A percentile compares a stretch with the other conserved stretches of the same genome.
Conservation (phyloP, 2,888 invertebrate genomes). For the Macrophya annulata region DNA sequence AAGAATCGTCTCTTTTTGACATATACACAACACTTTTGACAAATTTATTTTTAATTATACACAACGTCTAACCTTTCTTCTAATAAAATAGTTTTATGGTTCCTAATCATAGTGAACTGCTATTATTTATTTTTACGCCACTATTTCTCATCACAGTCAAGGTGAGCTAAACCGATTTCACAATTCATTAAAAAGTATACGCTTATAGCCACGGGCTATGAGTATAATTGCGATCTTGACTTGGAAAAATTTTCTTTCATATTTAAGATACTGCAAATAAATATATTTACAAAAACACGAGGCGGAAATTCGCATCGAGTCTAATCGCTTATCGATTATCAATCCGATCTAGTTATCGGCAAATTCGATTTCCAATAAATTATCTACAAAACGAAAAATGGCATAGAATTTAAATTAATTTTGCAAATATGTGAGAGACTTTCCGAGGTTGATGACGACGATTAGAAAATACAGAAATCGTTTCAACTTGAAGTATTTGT, state of each 20-base stretch:
- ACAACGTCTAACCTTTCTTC: neutral
- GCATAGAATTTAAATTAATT: neutral
- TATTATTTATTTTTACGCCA: neutral
- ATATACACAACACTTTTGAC: neutral
- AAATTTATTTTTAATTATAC: neutral
- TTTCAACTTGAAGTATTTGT: neutral
- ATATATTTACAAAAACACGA: neutral
- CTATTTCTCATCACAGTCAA: conserved; percentile 17
- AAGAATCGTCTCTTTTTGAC: neutral
- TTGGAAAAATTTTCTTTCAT: neutral
- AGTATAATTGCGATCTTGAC: neutral
- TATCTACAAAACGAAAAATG: neutral
- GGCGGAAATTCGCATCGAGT: neutral
- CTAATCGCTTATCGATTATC: neutral
- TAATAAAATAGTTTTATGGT: neutral
- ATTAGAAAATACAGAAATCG: neutral
- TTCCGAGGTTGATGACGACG: neutral
- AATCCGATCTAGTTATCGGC: no score
- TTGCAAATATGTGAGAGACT: neutral
- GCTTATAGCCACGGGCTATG: neutral
- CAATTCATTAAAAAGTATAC: neutral
- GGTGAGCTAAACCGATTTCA: neutral
- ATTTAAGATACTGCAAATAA: neutral
- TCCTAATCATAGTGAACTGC: neutral
- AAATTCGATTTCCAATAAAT: neutral